Evolutionary conservation across 1,140 invertebrate species (phyloP).

Genomic region (Drosophila aff.): DNA sequence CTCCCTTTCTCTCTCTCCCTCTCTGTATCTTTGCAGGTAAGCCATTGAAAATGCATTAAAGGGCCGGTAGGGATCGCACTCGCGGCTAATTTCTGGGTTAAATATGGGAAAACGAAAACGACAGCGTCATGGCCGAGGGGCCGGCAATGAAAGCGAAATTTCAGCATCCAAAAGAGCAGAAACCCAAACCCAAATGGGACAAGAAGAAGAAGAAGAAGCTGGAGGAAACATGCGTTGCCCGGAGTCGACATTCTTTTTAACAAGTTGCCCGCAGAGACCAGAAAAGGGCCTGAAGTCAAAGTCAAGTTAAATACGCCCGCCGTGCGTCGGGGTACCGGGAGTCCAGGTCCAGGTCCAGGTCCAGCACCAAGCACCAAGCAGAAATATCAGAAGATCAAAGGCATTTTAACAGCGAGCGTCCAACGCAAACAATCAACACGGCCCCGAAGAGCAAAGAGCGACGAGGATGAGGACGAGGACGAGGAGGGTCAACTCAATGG

Average conservation of each 20-base stretch:
- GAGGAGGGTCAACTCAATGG: constrained; percentile 53
- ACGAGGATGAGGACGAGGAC: constrained; percentile 21
- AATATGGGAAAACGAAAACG: constrained; percentile 64
- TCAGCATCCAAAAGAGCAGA: constrained; percentile 21
- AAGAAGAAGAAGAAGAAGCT: constrained; percentile 6
- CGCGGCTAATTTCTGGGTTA: constrained; percentile 78
- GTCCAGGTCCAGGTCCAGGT: constrained; percentile 8
- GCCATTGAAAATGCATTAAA: constrained; percentile 63
- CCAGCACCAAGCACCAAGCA: constrained; percentile 7
- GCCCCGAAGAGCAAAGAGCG: constrained; percentile 33
- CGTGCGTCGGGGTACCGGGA: constrained; percentile 52
- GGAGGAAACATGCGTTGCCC: constrained; percentile 69
- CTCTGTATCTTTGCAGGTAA: constrained; percentile 8
- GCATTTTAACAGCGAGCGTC: constrained; percentile 81
- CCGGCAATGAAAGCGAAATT: constrained; percentile 78
- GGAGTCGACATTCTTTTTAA: constrained; percentile 81
- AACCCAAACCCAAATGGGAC: constrained; percentile 1
- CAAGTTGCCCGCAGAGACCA: constrained; percentile 69
- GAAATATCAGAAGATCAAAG: constrained; percentile 84
- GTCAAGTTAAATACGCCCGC: constrained; percentile 81
- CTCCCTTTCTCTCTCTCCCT: constrained; percentile 22
- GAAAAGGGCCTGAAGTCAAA: constrained; percentile 65
- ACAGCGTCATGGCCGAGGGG: constrained; percentile 55
- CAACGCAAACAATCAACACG: constrained; percentile 82
- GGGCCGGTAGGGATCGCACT: constrained; percentile 28